Conservation (phyloP, 2,888 invertebrate species). For the Hipparchia sbordonii region DNA sequence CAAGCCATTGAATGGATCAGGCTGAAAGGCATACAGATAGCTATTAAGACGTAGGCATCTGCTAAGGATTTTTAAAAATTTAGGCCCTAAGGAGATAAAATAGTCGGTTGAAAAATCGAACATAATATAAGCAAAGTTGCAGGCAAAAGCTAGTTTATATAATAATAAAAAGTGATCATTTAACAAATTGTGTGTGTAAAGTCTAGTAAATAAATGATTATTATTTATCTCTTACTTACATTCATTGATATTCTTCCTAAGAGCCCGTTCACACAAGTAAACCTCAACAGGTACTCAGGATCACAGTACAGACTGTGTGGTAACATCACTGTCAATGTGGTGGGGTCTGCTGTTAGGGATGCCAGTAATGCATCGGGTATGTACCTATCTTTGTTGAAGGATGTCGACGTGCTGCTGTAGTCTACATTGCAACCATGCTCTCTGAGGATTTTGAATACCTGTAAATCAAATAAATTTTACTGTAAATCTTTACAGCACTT, state of each 20-base stretch:
- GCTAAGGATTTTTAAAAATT: too few relatives aligned
- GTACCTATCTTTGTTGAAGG: slow-evolving; percentile 41
- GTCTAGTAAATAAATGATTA: neutral
- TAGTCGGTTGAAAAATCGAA: too few relatives aligned
- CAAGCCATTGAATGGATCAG: too few relatives aligned
- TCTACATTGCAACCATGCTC: slow-evolving; percentile 74
- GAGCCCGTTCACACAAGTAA: slow-evolving; percentile 52
- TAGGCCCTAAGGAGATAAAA: too few relatives aligned
- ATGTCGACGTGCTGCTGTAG: slow-evolving; percentile 55
- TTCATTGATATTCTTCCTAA: slow-evolving; percentile 55
- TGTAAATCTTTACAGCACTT: neutral
- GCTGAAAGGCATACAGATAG: too few relatives aligned
- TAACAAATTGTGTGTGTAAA: neutral
- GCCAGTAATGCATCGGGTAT: slow-evolving; percentile 73
- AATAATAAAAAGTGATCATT: too few relatives aligned
- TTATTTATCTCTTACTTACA: slow-evolving; percentile 50
- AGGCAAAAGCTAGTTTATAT: too few relatives aligned
- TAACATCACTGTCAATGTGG: slow-evolving; percentile 60
- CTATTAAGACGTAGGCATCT: too few relatives aligned
- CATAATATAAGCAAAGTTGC: too few relatives aligned
- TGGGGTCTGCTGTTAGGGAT: slow-evolving; percentile 60
- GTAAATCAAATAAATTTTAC: slow-evolving; percentile 29
- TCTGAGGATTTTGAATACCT: slow-evolving; percentile 70
- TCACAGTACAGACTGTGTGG: slow-evolving; percentile 70
- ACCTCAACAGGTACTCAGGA: slow-evolving; percentile 59